Base-by-base conservation (phyloP, 2,113 vertebrate species). In the Herpailurus yagouaroundi region DNA sequence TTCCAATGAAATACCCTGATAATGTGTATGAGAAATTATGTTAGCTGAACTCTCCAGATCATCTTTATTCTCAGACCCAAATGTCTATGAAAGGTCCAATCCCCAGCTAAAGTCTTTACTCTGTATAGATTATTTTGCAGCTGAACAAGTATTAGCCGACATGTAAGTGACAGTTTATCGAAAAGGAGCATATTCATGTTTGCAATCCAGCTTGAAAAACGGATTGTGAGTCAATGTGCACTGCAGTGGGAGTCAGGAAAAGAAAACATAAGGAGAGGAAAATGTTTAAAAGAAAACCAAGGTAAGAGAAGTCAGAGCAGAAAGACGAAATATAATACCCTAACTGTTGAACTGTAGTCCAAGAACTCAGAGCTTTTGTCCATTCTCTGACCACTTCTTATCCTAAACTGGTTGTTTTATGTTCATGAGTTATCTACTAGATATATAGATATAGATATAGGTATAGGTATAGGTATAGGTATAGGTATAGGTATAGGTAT, bases 21-120 rank as follows among this genome's bases (percentile, higher is more conserved):
- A 48, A n/a, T 89, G 2, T 74, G 76, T 92, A 69, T 63, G n/a
- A n/a, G 33, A 94, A 81, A 92, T 68, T 60, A 88, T 9, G n/a
- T 57, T 82, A 68, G 48, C 48, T 85, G 19, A 77, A 84, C 31
- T 55, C 92, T 31, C 73, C 68, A 52, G 27, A 94, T 10, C 36
- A 68, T 82, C 50, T 96, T 95, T 73, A 88, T 83, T 83, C 69
- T 96, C 68, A 90, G 77, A 64, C 5, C 7, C 31, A 83, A 93
- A 90, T 73, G 36, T 87, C 81, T 87, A 13, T 33, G 21, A 83
- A 97, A 89, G n/a, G 23, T 52, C 63, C 64, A 89, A n/a, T 68
- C 29, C 50, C 29, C 87, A 88, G 45, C 15, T 63, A 5, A 91
- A 25, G 18, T 52, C 91, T 94, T 94, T 66, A 50, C 25, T 91